These are phyloP conservation scores for Percina caprodes DNA, from an alignment of 2,113 vertebrate species.

Conservation along the genomic window DNA sequence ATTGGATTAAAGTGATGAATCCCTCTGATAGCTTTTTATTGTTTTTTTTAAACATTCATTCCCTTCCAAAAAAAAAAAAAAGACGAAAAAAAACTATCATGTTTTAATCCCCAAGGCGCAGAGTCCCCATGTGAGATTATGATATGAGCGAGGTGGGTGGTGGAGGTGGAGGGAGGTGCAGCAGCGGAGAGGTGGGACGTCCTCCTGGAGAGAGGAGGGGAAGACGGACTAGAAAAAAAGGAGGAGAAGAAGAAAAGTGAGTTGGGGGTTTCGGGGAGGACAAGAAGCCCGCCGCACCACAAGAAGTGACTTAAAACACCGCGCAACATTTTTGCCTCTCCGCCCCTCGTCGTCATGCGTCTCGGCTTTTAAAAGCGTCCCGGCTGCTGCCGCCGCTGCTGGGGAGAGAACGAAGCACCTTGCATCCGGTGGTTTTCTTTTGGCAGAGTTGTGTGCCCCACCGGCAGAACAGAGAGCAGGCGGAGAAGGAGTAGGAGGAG, in stretches of 20 bases:
- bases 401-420: not conserved
- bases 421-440: not conserved
- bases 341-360: slow-evolving; percentile 18
- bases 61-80: not conserved
- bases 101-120: slow-evolving; percentile 40
- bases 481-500: slow-evolving; percentile 3
- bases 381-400: slow-evolving; percentile 21
- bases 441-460: slow-evolving; percentile 21
- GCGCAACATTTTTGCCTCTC: slow-evolving; percentile 1
- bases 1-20: slow-evolving; percentile 35
- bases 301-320: slow-evolving; percentile 48
- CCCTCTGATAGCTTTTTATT: slow-evolving; percentile 18
- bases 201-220: slow-evolving; percentile 47
- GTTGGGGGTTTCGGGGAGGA: not conserved
- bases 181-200: slow-evolving; percentile 58
- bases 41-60: not conserved
- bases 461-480: not conserved
- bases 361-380: slow-evolving; percentile 27
- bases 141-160: slow-evolving; percentile 33
- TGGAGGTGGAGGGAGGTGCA: not conserved
- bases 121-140: slow-evolving; percentile 44
- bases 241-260: slow-evolving; percentile 7
- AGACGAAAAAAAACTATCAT: not conserved
- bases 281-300: slow-evolving; percentile 25
- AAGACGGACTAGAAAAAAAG: slow-evolving; percentile 12